A percentile compares a stretch with the other conserved stretches of the same genome.
phyloP scores from a whole-genome alignment of 1,140 invertebrate species.

The Drosophila littoralis region DNA sequence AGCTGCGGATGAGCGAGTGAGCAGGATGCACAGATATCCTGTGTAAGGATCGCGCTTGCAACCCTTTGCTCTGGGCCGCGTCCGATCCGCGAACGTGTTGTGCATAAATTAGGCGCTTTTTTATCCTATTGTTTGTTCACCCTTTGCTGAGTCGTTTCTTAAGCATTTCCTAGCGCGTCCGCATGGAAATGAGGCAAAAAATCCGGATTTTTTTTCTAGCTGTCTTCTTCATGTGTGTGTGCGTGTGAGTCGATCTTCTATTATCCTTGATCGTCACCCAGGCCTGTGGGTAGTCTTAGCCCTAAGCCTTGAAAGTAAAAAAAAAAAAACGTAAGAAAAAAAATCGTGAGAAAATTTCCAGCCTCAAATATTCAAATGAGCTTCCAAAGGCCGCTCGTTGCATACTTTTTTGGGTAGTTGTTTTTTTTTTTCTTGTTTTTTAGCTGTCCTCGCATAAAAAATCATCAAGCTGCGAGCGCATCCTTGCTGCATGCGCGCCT shows the following conservation, averaged over 20 bases:
- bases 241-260: constrained; percentile 31
- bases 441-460: constrained; percentile 42
- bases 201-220: constrained; percentile 70
- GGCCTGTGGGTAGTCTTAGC: constrained; percentile 47
- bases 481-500: constrained; percentile 55
- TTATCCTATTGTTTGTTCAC: constrained; percentile 57
- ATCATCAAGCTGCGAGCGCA: constrained; percentile 56
- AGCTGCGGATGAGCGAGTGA: constrained; percentile 13
- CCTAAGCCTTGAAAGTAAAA: constrained; percentile 5
- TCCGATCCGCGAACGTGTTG: constrained; percentile 79
- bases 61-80: constrained; percentile 61
- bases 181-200: constrained; percentile 83
- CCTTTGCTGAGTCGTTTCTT: constrained; percentile 53
- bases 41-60: constrained; percentile 54
- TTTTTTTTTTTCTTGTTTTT: constrained; percentile 45
- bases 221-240: constrained; percentile 50
- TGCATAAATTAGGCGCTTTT: constrained; percentile 77
- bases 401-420: constrained; percentile 64
- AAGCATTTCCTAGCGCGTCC: constrained; percentile 57
- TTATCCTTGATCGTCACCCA: constrained; percentile 80
- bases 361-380: constrained; percentile 78
- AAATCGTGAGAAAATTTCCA: constrained; percentile 80
- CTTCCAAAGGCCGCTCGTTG: constrained; percentile 59
- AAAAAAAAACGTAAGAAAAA: constrained; percentile 45
- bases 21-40: constrained; percentile 55